Base-by-base conservation (phyloP, 2,113 vertebrate species). In the Corydoras maculifer region DNA sequence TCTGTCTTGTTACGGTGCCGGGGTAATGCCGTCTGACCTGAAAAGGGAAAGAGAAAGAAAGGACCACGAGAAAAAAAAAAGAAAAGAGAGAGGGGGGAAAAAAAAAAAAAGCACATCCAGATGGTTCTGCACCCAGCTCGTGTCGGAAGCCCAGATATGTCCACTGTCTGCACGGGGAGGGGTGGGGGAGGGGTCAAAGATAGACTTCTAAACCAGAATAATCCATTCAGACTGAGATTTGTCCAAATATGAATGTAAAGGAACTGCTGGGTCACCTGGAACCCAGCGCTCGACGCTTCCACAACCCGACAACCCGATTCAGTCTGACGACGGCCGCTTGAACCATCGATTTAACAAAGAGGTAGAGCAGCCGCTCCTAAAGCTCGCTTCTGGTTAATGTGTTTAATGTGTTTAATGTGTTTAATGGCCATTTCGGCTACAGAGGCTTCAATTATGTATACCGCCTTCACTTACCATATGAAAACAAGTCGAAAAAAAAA, bases 1-100 rank as follows among this genome's bases (percentile, higher is more conserved):
- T 81, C 72, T 77, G 74, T 79, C 77, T 83, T 69, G 74, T 76
- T 79, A 75, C 73, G 60, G 64, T 75, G 76, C 72, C 64, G 70
- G 62, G 65, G 60, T 70, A 77, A 78, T 64, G 74, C 69, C 30
- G 58, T 69, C 62, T 81, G 79, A 82, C 77, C 81, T 69, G 53
- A 13, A 72, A 68, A 68, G 32, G 61, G 55, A 68, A 70, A 70
- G 9, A 51, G 43, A 55, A 67, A 62, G 59, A 74, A 15, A 62
- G 4, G n/a, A 7, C 7, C 9, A 48, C 9, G 31, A 15, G n/a
- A 31, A 25, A 43, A 31, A 68, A 68, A 72, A 53, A 14, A 66
- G 53, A 13, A 72, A 68, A 68, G 32, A 53, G 55, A 68, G 18
- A 70, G 62, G 9, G 31, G 43, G 49, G 63, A 62, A 63, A 74